Base-by-base conservation (phyloP, 2,113 vertebrate genomes). In the Xyliphius kryptos region DNA sequence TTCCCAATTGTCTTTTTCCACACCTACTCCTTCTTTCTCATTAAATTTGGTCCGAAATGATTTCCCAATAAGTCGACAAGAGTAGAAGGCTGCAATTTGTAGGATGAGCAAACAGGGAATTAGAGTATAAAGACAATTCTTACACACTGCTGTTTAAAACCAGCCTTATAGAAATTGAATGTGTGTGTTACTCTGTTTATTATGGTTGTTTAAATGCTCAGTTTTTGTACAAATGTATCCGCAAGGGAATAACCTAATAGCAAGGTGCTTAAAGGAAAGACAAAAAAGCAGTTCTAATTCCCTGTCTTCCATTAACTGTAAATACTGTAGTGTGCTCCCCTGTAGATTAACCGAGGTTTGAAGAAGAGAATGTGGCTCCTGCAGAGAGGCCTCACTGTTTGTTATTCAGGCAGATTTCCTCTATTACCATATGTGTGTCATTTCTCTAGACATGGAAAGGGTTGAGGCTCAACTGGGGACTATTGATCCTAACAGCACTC, bases 401-500 rank as follows among this genome's bases (percentile, higher is more conserved):
- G 75, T 82, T 81, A 85, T 86, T 85, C 81, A 77, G 74, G 78
- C 76, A 78, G 76, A 78, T 74, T 79, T 63, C 73, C 79, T 81
- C 77, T 78, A 86, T 89, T 88, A 87, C 84, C 88, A 87, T 89
- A 86, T 84, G 82, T 87, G 87, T 81, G 80, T 85, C 80, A 83
- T 87, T 87, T 86, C 82, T 65, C 54, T 83, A 84, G 75, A 76
- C 80, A 79, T 83, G 80, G 86, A 83, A 86, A 81, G 81, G 78
- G 76, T 80, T 78, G 77, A 77, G 77, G 85, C 87, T 89, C 86
- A 86, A 87, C 83, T 83, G 79, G 82, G 83, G 81, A 85, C 85
- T 87, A 89, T 89, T 88, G 88, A 89, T 89, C 87, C 80, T 81
- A 80, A n/a, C 82, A 86, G 81, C 80, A 85, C 82, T 87, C 85